Evolutionary conservation across 2,113 vertebrate genomes (phyloP), one percentile per base, ranked within the genome.

Genomic region (Perca schrenkii): DNA sequence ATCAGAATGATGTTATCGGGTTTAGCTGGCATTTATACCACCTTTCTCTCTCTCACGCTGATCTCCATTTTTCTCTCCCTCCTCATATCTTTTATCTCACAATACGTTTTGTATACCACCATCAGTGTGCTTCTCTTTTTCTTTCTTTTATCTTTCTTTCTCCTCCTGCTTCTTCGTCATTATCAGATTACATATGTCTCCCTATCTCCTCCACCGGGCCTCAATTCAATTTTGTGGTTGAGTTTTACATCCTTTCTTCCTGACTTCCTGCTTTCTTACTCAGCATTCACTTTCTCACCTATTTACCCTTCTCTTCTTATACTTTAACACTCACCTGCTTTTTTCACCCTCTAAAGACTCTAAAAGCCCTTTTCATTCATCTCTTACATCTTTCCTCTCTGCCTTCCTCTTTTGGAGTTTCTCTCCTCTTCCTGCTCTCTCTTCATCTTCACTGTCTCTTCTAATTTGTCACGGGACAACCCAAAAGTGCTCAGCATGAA

Each of bases 151-250:
- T 71, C 47, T 56, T 50, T 58, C 69, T 74, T 56, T 83, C 64
- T 57, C 54, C 67, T 57, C 61, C 74, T 75, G 63, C 69, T 82
- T 54, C 67, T 54, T 70, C 31, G 21, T 70, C 50, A 15, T 54
- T 82, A 92, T 90, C 81, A 84, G 75, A 93, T 93, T 92, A 89
- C 49, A 86, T 85, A 85, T 65, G 43, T 80, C 86, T 89, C 53
- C 57, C 74, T 58, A 34, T 90, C 74, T 79, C 77, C 69, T 90
- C 86, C 54, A 36, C 57, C 63, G 78, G 63, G 74, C 82, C 54
- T 88, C 88, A 86, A 91, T 93, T 86, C 86, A 86, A 88, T 91
- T 88, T 71, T 77, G 75, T 89, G 82, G 86, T 80, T 79, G 71
- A 67, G 75, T 70, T 82, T 82, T 65, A 63, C 87, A 79, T 89